These are phyloP conservation scores for Digitonthophagus gazella DNA, from an alignment of 2,888 invertebrate genomes.

Conservation along the genomic window DNA sequence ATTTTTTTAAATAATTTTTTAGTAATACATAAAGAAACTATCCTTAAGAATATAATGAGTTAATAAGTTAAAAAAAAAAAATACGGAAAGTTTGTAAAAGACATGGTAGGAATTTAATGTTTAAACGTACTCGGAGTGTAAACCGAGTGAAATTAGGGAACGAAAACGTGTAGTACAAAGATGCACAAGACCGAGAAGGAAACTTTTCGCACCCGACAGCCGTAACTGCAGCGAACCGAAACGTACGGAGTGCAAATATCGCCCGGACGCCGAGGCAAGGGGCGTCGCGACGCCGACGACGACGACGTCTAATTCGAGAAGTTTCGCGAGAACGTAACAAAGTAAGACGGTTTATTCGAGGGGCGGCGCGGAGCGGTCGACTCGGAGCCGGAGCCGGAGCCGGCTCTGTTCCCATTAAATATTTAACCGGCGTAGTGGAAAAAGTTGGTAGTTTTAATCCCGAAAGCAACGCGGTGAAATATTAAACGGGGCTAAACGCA, in stretches of 20 bases:
- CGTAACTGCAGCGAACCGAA: not conserved
- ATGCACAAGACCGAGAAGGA: not conserved
- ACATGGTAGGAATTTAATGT: too few relatives aligned
- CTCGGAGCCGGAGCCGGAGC: not conserved
- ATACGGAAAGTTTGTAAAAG: too few relatives aligned
- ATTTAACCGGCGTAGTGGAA: not conserved
- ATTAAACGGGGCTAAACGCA: not conserved
- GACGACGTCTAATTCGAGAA: not conserved
- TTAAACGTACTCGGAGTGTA: too few relatives aligned
- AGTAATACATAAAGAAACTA: too few relatives aligned
- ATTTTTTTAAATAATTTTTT: too few relatives aligned
- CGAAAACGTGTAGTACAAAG: not conserved
- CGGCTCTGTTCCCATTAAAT: not conserved
- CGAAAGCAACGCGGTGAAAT: not conserved
- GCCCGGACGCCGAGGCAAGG: not conserved
- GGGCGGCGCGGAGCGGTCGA: too few relatives aligned
- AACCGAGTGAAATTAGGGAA: not conserved
- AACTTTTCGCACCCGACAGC: not conserved
- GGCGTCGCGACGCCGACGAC: not conserved
- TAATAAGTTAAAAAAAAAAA: too few relatives aligned
- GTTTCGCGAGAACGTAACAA: not conserved
- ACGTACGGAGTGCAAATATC: not conserved
- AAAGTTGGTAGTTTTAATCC: not conserved
- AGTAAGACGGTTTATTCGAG: not conserved
- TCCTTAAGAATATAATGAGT: too few relatives aligned